Evolutionary conservation across 2,797 vertebrate species (phyloP), one percentile per base, ranked within the genome.

Genomic region (Sciurus vulgaris): DNA sequence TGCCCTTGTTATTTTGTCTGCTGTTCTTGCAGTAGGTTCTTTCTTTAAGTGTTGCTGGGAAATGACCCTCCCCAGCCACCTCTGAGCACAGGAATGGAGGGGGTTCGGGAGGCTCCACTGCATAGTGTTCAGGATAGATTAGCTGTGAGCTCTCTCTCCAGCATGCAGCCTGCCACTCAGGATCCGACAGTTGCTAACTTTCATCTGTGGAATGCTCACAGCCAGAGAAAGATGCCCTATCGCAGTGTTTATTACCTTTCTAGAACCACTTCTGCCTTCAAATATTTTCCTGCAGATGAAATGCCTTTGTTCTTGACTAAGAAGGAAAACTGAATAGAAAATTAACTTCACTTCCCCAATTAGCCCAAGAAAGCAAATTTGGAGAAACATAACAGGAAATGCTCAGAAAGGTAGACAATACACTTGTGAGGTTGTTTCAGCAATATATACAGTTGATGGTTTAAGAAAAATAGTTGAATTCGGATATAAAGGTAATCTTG

Each of bases 171-270:
- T 98, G 97, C 95, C 98, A 98, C 86, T 98, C 97, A 96, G 0
- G 33, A 1, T 89, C 96, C 78, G 49, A 95, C 96, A 97, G 89
- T 84, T 98, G 96, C 96, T 98, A 96, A 97, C 98, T 98, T 98
- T 98, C 97, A 98, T 98, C 96, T 97, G 49, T 74, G 83, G 82
- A 95, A 96, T 26, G 59, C 94, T 97, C 96, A 79, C 93, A 98
- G 94, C 86, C 78, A 83, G 73, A 35, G 87, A 88, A 97, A 56
- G 63, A 82, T 88, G 83, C 92, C 95, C 96, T 93, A 93, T 94
- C 72, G 11, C 47, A 0, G 1, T 72, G 41, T 96, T 97, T 97
- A 97, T 97, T 96, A 83, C 79, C 56, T 95, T 97, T n/a, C 17
- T 86, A 91, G 96, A 96, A 90, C 22, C 1, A 15, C 24, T 86